Evolutionary conservation across 2,113 vertebrate species (phyloP).

Genomic region (Myxocyprinus asiaticus): DNA sequence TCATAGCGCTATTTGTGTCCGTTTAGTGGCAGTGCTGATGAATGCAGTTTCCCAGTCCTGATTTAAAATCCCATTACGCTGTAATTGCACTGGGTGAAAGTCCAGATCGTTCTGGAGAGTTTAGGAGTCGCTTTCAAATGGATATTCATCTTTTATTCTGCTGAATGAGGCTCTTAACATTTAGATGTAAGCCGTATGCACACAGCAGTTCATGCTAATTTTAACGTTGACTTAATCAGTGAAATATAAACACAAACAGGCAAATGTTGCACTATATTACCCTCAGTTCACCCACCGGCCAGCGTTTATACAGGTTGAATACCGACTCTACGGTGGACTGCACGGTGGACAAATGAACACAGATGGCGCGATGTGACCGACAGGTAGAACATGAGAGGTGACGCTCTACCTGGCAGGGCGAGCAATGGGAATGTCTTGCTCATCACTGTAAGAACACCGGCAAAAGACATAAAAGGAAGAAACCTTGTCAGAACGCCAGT

Average conservation of each 20-base stretch:
- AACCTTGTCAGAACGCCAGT: conserved; percentile 37
- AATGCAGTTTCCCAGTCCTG: conserved; percentile 43
- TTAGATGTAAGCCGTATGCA: conserved; percentile 2
- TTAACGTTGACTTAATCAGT: neutral
- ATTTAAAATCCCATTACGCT: conserved; percentile 56
- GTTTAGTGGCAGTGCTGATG: conserved; percentile 48
- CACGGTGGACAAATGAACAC: neutral
- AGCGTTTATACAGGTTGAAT: neutral
- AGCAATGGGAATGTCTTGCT: conserved; percentile 67
- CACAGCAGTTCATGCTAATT: neutral
- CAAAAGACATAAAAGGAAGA: conserved; percentile 36
- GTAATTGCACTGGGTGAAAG: conserved; percentile 50
- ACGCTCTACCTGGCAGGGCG: conserved; percentile 64
- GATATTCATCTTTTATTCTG: conserved; percentile 25
- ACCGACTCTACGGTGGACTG: neutral
- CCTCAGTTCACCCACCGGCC: neutral
- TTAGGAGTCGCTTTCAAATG: conserved; percentile 15
- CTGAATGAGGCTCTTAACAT: conserved; percentile 38
- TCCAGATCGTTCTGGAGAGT: conserved; percentile 39
- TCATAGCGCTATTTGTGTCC: conserved; percentile 41
- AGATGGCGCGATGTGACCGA: conserved; percentile 55
- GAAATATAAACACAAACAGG: neutral
- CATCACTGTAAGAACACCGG: conserved; percentile 59
- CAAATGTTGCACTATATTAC: neutral
- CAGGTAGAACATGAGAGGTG: conserved; percentile 66